Conservation (phyloP, 2,113 vertebrate species). For the Eira barbara region DNA sequence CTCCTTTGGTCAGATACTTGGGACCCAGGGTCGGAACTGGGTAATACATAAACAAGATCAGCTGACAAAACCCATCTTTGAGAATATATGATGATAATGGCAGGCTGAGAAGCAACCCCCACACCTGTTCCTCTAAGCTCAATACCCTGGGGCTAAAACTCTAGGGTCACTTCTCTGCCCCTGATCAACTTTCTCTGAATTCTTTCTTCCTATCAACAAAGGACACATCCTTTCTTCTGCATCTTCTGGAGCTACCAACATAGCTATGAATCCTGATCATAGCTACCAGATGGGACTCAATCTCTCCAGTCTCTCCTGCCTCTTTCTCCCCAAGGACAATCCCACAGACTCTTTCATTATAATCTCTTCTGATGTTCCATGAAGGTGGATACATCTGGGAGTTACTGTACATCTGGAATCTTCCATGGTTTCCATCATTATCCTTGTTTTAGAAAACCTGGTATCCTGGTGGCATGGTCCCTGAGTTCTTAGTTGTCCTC, state of each 20-base stretch:
- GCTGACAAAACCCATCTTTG: background rate
- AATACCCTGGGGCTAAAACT: background rate
- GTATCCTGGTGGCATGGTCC: background rate
- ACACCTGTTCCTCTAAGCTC: background rate
- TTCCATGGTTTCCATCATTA: background rate
- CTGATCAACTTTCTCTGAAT: background rate
- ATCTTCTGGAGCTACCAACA: background rate
- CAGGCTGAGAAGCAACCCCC: background rate
- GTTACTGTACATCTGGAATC: background rate
- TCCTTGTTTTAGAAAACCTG: conserved; percentile 19
- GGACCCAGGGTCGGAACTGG: background rate
- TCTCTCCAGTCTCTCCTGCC: background rate
- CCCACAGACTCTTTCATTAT: background rate
- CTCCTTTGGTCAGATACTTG: background rate
- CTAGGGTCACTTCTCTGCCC: background rate
- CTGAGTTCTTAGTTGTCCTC: background rate
- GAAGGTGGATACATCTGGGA: background rate
- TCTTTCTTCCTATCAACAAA: background rate
- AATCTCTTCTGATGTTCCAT: background rate
- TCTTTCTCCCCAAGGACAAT: background rate
- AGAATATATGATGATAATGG: background rate
- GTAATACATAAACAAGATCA: too few species aligned
- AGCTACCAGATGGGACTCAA: background rate
- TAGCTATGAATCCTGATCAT: background rate
- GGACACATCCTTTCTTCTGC: background rate